Conservation (phyloP, 2,888 invertebrate species). For the Entomobrya multifasciata region DNA sequence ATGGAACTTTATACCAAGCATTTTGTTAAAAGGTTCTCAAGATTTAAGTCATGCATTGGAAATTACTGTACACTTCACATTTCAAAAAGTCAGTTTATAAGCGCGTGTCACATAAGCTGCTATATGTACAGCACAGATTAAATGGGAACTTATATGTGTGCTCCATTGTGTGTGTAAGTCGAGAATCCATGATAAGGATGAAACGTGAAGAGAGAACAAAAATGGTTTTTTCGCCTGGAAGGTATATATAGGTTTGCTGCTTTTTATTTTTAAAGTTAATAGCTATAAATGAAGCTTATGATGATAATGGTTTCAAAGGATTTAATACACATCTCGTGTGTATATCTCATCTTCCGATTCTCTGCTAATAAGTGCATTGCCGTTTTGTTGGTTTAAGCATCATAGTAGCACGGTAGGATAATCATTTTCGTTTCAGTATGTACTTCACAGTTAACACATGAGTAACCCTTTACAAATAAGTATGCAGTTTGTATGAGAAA, state of each 20-base stretch:
- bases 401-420: not conserved
- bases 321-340: not conserved
- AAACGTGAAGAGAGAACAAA: constrained; percentile 53
- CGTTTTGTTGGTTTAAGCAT: no score
- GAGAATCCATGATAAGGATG: constrained; percentile 55
- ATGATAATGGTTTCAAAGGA: constrained; percentile 22
- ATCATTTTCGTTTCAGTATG: not conserved
- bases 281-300: constrained; percentile 32
- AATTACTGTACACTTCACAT: constrained; percentile 37
- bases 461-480: not conserved
- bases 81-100: not conserved
- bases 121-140: constrained; percentile 2
- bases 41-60: constrained; percentile 66
- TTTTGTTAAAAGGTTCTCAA: constrained; percentile 35
- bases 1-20: constrained; percentile 1
- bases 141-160: not conserved
- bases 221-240: not conserved
- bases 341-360: no score
- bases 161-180: constrained; percentile 10
- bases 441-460: not conserved
- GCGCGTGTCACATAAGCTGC: not conserved
- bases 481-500: no score
- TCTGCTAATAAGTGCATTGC: not conserved
- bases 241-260: not conserved
- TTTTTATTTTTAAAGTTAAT: constrained; percentile 1